A percentile compares a stretch with the other conserved stretches of the same genome.
These are phyloP conservation scores for Nebria ingens DNA, from an alignment of 1,140 invertebrate species.

Conservation along the genomic window DNA sequence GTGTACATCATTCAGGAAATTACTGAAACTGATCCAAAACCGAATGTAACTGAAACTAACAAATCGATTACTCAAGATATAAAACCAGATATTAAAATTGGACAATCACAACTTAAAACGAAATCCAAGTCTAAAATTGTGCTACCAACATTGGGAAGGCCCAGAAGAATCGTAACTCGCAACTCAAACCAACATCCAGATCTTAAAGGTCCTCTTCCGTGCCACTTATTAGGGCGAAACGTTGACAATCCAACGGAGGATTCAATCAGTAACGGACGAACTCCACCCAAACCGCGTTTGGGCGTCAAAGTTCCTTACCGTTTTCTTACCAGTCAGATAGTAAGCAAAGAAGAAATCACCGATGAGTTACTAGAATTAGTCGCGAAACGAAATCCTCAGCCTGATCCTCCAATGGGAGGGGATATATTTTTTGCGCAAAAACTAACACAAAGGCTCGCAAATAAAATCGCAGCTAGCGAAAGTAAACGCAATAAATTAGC, in stretches of 20 bases:
- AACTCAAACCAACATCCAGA: too few species aligned
- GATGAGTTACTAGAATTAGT: conserved; percentile 36
- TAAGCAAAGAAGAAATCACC: conserved; percentile 38
- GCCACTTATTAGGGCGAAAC: conserved; percentile 22
- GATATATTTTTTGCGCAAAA: conserved; percentile 29
- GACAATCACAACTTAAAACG: background rate
- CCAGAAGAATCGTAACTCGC: too few species aligned
- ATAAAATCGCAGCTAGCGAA: conserved; percentile 23
- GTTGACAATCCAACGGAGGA: conserved; percentile 21
- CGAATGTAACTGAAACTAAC: background rate
- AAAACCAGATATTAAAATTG: background rate
- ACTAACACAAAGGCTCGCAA: conserved; percentile 31
- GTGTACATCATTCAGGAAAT: background rate
- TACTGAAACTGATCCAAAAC: background rate
- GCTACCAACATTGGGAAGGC: too few species aligned
- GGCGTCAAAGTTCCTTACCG: conserved; percentile 37
- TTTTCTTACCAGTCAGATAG: conserved; percentile 38
- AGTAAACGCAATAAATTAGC: background rate
- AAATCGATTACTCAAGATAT: background rate
- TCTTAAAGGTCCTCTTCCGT: conserved; percentile 13
- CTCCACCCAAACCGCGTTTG: conserved; percentile 31
- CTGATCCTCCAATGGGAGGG: conserved; percentile 15
- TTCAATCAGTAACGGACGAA: conserved; percentile 20
- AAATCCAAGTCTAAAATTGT: background rate
- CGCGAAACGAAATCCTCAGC: conserved; percentile 16